Conservation (phyloP, 2,113 vertebrate species). For the Xiphophorus maculatus region DNA sequence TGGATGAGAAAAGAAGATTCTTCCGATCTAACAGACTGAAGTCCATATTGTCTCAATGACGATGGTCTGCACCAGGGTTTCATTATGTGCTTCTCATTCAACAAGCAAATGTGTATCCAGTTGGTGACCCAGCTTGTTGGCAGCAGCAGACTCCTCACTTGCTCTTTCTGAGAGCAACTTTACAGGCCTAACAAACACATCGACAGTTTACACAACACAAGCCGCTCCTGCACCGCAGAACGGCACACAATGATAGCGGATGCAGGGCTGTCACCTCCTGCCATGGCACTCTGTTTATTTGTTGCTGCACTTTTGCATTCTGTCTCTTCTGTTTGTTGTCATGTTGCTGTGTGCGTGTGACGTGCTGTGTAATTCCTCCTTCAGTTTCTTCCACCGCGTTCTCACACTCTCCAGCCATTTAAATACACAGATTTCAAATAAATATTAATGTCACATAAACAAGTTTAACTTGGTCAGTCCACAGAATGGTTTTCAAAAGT, state of each 20-base stretch:
- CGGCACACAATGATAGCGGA: slow-evolving; percentile 44
- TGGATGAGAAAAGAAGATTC: slow-evolving; percentile 1
- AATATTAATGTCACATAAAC: not conserved
- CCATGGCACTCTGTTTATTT: slow-evolving; percentile 70
- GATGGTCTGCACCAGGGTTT: slow-evolving; percentile 14
- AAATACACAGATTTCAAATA: not conserved
- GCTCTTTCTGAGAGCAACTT: slow-evolving; percentile 62
- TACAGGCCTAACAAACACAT: slow-evolving; percentile 35
- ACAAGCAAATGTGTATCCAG: slow-evolving; percentile 46
- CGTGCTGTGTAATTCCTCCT: slow-evolving; percentile 52
- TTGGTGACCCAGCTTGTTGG: slow-evolving; percentile 53
- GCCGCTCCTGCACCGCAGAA: slow-evolving; percentile 42
- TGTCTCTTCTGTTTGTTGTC: slow-evolving; percentile 71
- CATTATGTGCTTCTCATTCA: slow-evolving; percentile 18
- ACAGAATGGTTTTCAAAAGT: no score
- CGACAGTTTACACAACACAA: slow-evolving; percentile 64
- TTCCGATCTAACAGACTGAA: slow-evolving; percentile 8
- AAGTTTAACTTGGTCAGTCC: not conserved
- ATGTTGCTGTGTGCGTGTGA: slow-evolving; percentile 65
- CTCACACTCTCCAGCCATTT: not conserved
- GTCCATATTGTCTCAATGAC: slow-evolving; percentile 4
- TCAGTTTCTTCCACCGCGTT: slow-evolving; percentile 44
- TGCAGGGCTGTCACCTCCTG: slow-evolving; percentile 60
- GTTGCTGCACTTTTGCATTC: slow-evolving; percentile 65
- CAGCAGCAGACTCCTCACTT: slow-evolving; percentile 39